Percentiles rank a stretch among this genome's conserved stretches.
phyloP scores from a whole-genome alignment of 2,797 vertebrate species.

The Macrochelys suwanniensis region DNA sequence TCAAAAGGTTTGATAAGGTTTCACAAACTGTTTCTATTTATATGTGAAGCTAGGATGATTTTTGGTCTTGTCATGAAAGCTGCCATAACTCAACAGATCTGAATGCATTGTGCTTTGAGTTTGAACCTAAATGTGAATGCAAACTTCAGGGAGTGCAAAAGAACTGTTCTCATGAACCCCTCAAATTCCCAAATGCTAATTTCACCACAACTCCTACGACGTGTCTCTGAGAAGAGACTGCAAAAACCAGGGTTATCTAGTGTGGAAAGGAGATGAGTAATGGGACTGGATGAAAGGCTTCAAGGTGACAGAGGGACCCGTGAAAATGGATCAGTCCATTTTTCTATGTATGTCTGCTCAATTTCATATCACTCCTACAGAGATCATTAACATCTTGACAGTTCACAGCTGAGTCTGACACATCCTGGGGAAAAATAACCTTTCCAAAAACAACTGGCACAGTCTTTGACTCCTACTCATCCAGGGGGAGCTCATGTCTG shows the following conservation, averaged over 20 bases:
- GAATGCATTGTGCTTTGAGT: background rate
- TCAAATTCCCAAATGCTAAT: background rate
- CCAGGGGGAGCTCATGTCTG: background rate
- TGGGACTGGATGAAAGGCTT: background rate
- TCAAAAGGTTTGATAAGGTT: background rate
- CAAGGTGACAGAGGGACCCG: background rate
- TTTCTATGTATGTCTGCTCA: background rate
- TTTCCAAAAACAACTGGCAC: background rate
- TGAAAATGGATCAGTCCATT: background rate
- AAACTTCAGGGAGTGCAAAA: background rate
- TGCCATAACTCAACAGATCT: background rate
- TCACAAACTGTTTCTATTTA: background rate
- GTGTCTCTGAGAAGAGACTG: background rate
- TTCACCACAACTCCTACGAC: background rate
- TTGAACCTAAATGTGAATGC: background rate
- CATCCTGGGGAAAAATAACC: background rate
- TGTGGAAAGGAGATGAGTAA: background rate
- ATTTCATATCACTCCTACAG: background rate
- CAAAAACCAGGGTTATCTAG: background rate
- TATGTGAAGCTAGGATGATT: background rate
- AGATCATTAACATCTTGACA: constrained; percentile 12
- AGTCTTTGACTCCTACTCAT: constrained; percentile 25
- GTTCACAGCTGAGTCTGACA: background rate
- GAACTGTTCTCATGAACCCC: background rate
- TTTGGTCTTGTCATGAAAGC: background rate